Percentiles rank a stretch among this genome's conserved stretches.
Conservation (phyloP, 2,888 invertebrate genomes). For the Apantesis nais region DNA sequence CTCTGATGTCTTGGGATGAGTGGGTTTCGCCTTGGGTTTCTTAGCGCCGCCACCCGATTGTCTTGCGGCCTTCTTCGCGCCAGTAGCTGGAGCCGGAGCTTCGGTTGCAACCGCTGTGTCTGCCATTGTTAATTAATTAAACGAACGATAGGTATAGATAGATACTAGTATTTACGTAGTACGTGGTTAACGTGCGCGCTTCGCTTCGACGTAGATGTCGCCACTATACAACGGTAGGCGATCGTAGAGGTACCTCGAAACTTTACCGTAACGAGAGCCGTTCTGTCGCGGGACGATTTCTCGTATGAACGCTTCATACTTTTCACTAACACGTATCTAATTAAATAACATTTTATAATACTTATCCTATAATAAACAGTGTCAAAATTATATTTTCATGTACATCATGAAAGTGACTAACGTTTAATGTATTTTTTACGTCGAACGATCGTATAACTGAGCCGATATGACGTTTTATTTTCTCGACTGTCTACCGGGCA, state of each 20-base stretch:
- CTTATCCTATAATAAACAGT: background rate
- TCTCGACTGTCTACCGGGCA: no score
- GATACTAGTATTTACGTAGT: no score
- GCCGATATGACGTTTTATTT: no score
- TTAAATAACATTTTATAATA: conserved; percentile 20
- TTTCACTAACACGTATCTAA: conserved; percentile 25
- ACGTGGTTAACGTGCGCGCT: no score
- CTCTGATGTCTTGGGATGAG: conserved; percentile 57
- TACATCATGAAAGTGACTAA: conserved; percentile 4
- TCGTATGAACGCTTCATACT: conserved; percentile 30
- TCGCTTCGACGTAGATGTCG: conserved; percentile 7
- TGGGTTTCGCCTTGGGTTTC: conserved; percentile 59
- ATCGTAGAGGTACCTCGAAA: background rate
- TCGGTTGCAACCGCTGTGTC: conserved; percentile 58
- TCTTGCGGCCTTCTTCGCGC: conserved; percentile 56
- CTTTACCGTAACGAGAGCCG: conserved; percentile 24
- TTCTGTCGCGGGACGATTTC: conserved; percentile 24
- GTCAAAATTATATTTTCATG: background rate
- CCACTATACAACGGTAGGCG: background rate
- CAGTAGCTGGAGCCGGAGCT: conserved; percentile 56
- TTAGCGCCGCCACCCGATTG: conserved; percentile 43
- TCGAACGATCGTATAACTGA: no score
- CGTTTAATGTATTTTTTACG: background rate
- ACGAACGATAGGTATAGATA: no score
- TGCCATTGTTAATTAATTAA: conserved; percentile 50